Evolutionary conservation across 2,797 vertebrate species (phyloP), one percentile per base, ranked within the genome.

Genomic region (Simalia tracyae): DNA sequence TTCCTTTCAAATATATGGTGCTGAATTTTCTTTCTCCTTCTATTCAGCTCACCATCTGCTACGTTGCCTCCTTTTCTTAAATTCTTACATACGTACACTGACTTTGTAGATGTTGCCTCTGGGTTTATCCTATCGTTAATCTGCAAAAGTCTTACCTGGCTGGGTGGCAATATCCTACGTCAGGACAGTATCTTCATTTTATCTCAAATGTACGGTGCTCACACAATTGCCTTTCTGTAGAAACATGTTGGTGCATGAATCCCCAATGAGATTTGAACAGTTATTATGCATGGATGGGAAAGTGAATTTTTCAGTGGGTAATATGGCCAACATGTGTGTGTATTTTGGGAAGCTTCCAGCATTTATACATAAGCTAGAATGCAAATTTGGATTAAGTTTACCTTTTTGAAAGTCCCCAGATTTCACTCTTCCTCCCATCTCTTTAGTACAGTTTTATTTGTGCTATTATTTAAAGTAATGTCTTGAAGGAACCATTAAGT

Each of bases 101-200:
- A 31, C 86, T 90, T 88, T 76, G 86, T 31, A 84, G 86, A 92
- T 54, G 5, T 72, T 89, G 57, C 89, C 68, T 94, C 90, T 90
- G 0, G 0, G 61, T 89, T 93, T 72, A 54, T 86, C 61, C 14
- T 63, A 54, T 9, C 15, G 24, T 26, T 64, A 42, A 36, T 36
- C 50, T 86, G 66, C 0, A 3, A 90, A 12, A 36, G 14, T 26
- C 57, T 81, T 0, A 0, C 31, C 50, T 63, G 9, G 14, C 50
- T 63, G 11, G 31, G 85, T 28, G 50, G 68, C 28, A 11, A 14
- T 10, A 42, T 15, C 89, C 15, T 59, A 60, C 12, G 42, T 81
- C 42, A 26, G 60, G 90, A 50, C 31, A 26, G 63, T 28, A 22
- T 42, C 9, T 17, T 89, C 22, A 46, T 87, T 92, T 64, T 81